Percentiles rank a stretch among this genome's conserved stretches.
Conservation (phyloP, 2,797 vertebrate species). For the Pitangus sulphuratus region DNA sequence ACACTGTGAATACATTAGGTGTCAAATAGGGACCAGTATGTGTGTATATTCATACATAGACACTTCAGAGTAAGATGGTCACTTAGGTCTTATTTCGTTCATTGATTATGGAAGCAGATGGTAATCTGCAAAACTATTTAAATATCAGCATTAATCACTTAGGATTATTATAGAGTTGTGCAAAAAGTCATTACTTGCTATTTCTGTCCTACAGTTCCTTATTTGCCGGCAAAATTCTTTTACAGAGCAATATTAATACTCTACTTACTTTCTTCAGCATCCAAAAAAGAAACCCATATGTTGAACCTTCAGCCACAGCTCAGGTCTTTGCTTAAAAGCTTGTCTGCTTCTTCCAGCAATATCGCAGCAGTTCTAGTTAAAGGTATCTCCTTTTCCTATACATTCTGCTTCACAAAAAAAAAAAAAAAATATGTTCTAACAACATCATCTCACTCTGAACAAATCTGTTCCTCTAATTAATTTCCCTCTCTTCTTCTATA, state of each 20-base stretch:
- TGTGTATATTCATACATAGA: accelerated
- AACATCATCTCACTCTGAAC: neutral
- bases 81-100: neutral
- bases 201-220: neutral
- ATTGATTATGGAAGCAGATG: neutral
- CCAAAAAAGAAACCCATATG: neutral
- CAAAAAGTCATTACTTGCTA: neutral
- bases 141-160: neutral
- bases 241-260: neutral
- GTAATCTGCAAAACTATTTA: neutral
- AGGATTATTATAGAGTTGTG: neutral
- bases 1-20: accelerated
- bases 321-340: neutral
- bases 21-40: neutral
- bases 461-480: neutral
- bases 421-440: neutral
- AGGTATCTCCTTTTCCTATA: neutral
- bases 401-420: neutral
- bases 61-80: neutral
- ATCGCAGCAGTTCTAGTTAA: neutral
- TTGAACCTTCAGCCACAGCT: neutral
- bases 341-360: neutral
- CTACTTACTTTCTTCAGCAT: neutral
- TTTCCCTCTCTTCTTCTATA: neutral
- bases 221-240: neutral